These are phyloP conservation scores for Palaemon carinicauda DNA, from an alignment of 1,140 invertebrate genomes.

Conservation along the genomic window DNA sequence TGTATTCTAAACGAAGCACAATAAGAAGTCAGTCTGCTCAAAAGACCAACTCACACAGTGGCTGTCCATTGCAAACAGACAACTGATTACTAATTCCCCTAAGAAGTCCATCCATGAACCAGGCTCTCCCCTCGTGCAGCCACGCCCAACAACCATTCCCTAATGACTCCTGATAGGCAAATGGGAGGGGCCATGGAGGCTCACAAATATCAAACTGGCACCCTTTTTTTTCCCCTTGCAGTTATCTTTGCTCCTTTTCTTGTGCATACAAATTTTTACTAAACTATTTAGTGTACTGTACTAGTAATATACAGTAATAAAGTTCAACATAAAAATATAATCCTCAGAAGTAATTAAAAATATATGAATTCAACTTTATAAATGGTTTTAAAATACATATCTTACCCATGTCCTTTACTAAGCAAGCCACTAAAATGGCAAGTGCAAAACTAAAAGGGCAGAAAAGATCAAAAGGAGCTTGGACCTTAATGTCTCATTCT, in stretches of 20 bases:
- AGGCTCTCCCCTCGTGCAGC: constrained; percentile 10
- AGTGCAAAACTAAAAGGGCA: not conserved
- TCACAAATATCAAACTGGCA: not conserved
- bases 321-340: too few relatives aligned
- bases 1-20: not conserved
- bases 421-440: too few relatives aligned
- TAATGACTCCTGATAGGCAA: constrained; percentile 34
- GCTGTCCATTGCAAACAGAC: not conserved
- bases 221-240: not conserved
- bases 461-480: not conserved
- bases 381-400: too few relatives aligned
- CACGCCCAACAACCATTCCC: constrained; percentile 33
- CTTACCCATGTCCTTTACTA: too few relatives aligned
- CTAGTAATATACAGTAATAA: too few relatives aligned
- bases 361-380: too few relatives aligned
- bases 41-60: not conserved
- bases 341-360: too few relatives aligned
- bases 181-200: constrained; percentile 1
- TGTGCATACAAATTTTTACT: too few relatives aligned
- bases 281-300: too few relatives aligned
- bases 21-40: not conserved
- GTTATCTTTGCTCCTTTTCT: not conserved
- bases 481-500: constrained; percentile 16
- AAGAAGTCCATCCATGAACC: constrained; percentile 18
- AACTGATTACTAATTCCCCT: constrained; percentile 6